A percentile compares a stretch with the other conserved stretches of the same genome.
These are phyloP conservation scores for Myocastor coypus DNA, from an alignment of 2,113 vertebrate genomes.

Conservation along the genomic window DNA sequence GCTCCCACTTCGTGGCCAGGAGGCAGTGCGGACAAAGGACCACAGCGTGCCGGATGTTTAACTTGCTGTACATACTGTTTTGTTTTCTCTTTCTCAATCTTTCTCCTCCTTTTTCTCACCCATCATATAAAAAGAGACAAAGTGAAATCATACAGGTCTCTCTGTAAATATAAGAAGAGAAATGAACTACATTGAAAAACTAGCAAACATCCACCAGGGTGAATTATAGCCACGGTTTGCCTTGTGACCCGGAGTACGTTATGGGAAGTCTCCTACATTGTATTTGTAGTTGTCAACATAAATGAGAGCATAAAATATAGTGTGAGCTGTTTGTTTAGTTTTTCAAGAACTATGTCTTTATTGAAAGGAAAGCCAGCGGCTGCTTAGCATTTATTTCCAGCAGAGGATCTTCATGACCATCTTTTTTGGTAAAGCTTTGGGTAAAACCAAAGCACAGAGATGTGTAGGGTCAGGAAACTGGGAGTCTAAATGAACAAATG, in stretches of 20 bases:
- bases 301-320: constrained; percentile 60
- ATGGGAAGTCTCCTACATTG: constrained; percentile 69
- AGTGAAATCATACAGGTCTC: constrained; percentile 70
- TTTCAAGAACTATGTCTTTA: constrained; percentile 73
- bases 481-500: constrained; percentile 24
- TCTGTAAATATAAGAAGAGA: constrained; percentile 43
- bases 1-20: constrained; percentile 93
- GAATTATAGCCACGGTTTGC: constrained; percentile 13
- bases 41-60: constrained; percentile 74
- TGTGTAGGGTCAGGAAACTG: background rate
- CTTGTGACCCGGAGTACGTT: constrained; percentile 60
- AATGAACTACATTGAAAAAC: constrained; percentile 38
- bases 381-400: constrained; percentile 71
- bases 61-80: constrained; percentile 68
- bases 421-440: constrained; percentile 70
- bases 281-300: constrained; percentile 80
- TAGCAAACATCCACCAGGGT: constrained; percentile 10
- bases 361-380: constrained; percentile 73
- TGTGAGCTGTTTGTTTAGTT: constrained; percentile 74
- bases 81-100: constrained; percentile 65
- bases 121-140: constrained; percentile 54
- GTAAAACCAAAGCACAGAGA: constrained; percentile 68
- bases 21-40: constrained; percentile 85
- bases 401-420: constrained; percentile 53
- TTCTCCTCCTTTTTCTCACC: constrained; percentile 50